Percentiles rank a stretch among this genome's conserved stretches.
Evolutionary conservation across 2,888 invertebrate species (phyloP).

Genomic region (Neelides folsomi): DNA sequence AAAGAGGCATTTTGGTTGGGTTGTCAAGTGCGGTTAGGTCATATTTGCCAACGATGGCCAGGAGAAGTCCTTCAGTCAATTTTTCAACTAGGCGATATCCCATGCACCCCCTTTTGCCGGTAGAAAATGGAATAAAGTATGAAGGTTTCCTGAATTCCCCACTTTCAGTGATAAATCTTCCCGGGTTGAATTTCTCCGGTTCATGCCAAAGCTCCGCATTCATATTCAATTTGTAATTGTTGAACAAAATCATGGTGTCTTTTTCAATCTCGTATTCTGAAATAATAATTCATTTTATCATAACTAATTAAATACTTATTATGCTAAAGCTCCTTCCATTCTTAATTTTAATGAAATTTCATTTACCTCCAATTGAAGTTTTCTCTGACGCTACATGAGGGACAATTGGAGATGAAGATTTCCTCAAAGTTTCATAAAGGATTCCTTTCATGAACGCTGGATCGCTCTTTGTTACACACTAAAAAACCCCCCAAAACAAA

Average conservation of each 20-base stretch:
- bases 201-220: conserved; percentile 59
- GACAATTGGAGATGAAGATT: conserved; percentile 74
- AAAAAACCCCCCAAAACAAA: too few species aligned
- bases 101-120: conserved; percentile 72
- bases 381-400: conserved; percentile 74
- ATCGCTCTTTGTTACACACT: conserved; percentile 18
- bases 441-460: conserved; percentile 59
- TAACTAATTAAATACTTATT: not conserved
- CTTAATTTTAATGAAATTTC: not conserved
- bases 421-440: conserved; percentile 62
- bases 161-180: conserved; percentile 51
- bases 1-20: conserved; percentile 22
- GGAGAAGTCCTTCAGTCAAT: conserved; percentile 42
- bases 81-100: conserved; percentile 66
- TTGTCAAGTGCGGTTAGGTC: conserved; percentile 15
- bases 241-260: conserved; percentile 68
- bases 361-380: conserved; percentile 52
- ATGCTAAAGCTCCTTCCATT: not conserved
- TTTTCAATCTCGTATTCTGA: conserved; percentile 57
- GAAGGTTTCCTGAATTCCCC: conserved; percentile 49
- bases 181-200: conserved; percentile 59
- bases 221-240: conserved; percentile 66
- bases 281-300: not conserved
- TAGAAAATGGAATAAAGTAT: conserved; percentile 71
- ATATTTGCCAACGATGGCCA: conserved; percentile 22